These are phyloP conservation scores for Philereme transversata DNA, from an alignment of 2,888 invertebrate species.

Conservation along the genomic window DNA sequence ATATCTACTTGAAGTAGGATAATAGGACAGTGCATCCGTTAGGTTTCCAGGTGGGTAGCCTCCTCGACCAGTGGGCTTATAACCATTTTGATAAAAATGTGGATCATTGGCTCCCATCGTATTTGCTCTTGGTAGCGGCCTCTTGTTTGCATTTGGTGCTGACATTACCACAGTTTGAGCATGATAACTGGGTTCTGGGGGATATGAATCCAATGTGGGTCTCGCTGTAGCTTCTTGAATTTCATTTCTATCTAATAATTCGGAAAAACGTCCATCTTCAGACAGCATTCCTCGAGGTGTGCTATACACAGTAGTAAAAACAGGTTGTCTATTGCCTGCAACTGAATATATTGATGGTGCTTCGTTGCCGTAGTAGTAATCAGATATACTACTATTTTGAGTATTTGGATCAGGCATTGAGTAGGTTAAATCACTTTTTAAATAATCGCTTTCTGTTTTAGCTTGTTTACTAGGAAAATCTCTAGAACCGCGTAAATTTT, in stretches of 20 bases:
- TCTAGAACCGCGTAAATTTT: slow-evolving; percentile 59
- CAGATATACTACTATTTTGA: slow-evolving; percentile 65
- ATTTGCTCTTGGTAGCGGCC: slow-evolving; percentile 83
- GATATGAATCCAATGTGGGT: slow-evolving; percentile 73
- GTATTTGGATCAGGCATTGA: slow-evolving; percentile 56
- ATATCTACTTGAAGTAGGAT: slow-evolving; percentile 88
- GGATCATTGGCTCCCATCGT: slow-evolving; percentile 82
- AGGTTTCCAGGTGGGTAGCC: slow-evolving; percentile 89
- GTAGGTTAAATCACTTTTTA: slow-evolving; percentile 62
- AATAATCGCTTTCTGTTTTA: slow-evolving; percentile 59
- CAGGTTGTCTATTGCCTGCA: slow-evolving; percentile 88
- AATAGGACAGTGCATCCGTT: slow-evolving; percentile 92
- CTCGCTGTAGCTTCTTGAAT: slow-evolving; percentile 67
- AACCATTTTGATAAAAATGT: slow-evolving; percentile 85
- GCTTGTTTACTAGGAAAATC: slow-evolving; percentile 65
- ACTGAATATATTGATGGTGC: slow-evolving; percentile 89
- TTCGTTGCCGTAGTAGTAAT: slow-evolving; percentile 78
- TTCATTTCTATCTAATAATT: slow-evolving; percentile 86
- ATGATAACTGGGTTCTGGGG: slow-evolving; percentile 83
- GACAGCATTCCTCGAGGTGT: slow-evolving; percentile 86
- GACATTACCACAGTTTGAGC: slow-evolving; percentile 82
- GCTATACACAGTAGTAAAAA: slow-evolving; percentile 90
- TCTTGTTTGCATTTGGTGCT: slow-evolving; percentile 66
- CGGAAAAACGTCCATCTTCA: slow-evolving; percentile 87
- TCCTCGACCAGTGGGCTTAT: slow-evolving; percentile 86